phyloP scores from a whole-genome alignment of 2,797 vertebrate genomes.

The Sebastolobus altivelis region DNA sequence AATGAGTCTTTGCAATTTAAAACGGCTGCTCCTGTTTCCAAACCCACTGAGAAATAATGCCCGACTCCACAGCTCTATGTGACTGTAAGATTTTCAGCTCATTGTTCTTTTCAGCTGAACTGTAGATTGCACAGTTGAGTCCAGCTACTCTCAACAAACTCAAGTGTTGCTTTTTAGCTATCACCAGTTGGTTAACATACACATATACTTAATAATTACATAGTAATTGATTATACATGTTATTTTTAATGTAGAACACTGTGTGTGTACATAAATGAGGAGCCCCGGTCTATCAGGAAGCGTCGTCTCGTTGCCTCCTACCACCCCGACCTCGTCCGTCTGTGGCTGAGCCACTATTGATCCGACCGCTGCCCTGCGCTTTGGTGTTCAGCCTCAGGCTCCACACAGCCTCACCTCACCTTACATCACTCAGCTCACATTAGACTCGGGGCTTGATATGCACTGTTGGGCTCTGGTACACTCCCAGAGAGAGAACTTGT shows the following conservation, averaged over 20 bases:
- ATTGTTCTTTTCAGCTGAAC: background rate
- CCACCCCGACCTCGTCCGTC: constrained; percentile 22
- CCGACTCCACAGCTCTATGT: background rate
- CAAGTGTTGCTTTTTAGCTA: background rate
- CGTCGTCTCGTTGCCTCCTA: constrained; percentile 27
- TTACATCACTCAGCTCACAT: constrained; percentile 68
- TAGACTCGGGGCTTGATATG: constrained; percentile 56
- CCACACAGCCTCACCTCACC: constrained; percentile 52
- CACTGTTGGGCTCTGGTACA: constrained; percentile 43
- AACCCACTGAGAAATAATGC: background rate
- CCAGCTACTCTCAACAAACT: background rate
- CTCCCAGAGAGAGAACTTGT: constrained; percentile 58
- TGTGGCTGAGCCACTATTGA: constrained; percentile 66
- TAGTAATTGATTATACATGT: background rate
- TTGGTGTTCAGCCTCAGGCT: constrained; percentile 68
- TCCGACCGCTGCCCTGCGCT: constrained; percentile 64
- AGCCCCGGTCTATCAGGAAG: constrained; percentile 9
- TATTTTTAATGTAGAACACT: background rate
- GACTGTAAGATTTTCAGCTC: background rate
- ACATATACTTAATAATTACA: background rate
- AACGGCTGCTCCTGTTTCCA: background rate
- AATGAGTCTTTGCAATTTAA: background rate
- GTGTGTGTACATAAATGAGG: background rate
- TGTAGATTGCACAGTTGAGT: background rate
- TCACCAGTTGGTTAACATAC: background rate